Conservation (phyloP, 2,888 invertebrate genomes). For the Eulithis testata region DNA sequence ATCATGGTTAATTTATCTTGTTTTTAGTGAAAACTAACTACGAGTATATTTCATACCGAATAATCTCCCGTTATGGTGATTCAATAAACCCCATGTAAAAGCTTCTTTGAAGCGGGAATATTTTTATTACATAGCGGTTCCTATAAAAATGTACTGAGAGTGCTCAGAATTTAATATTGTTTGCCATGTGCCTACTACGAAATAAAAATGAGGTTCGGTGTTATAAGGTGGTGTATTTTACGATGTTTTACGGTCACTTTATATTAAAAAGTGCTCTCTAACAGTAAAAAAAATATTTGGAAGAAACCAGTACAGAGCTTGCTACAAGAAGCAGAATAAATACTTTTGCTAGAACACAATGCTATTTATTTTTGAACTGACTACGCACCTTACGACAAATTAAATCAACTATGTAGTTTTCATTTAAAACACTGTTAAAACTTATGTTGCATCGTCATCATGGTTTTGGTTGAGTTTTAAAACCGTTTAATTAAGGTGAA, state of each 20-base stretch:
- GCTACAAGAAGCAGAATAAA: no score
- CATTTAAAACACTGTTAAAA: no score
- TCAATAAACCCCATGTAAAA: slow-evolving; percentile 24
- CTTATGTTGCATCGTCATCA: no score
- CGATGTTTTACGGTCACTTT: slow-evolving; percentile 2
- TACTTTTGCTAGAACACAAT: no score
- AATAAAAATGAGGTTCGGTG: slow-evolving; percentile 15
- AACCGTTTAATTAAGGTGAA: no score
- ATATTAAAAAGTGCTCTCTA: slow-evolving; percentile 13
- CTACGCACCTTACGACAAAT: no score
- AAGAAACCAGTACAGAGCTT: background rate
- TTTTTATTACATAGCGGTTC: slow-evolving; percentile 26
- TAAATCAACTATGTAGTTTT: no score
- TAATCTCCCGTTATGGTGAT: slow-evolving; percentile 7
- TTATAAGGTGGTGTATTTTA: slow-evolving; percentile 1
- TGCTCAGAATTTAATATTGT: slow-evolving; percentile 28
- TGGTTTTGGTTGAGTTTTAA: no score
- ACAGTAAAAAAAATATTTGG: slow-evolving; percentile 9
- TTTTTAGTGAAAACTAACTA: no score
- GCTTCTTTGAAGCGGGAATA: slow-evolving; percentile 23
- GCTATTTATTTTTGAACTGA: no score
- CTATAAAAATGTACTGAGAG: slow-evolving; percentile 24
- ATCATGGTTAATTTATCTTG: no score
- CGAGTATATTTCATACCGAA: background rate
- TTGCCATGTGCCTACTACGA: slow-evolving; percentile 22